Conservation (phyloP, 2,888 invertebrate genomes). For the Drosophila niveifrons region DNA sequence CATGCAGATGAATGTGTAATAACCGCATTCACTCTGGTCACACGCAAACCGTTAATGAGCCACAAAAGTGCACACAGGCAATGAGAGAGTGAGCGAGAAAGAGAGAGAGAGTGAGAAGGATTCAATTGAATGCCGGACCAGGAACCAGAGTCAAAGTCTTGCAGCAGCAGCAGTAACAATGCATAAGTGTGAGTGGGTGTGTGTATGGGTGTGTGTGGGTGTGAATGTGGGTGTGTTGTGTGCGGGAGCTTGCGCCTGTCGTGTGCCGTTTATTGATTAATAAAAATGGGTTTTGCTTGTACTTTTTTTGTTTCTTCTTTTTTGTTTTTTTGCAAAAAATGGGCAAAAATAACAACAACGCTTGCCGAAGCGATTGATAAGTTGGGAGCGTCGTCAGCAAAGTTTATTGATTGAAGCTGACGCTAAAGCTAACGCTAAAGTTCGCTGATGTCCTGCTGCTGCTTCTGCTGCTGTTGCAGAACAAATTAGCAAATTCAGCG, state of each 20-base stretch:
- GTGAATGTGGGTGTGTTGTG: slow-evolving; percentile 26
- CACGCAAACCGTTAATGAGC: slow-evolving; percentile 80
- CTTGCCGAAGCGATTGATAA: slow-evolving; percentile 26
- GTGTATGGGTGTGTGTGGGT: slow-evolving; percentile 3
- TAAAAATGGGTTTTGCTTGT: slow-evolving; percentile 42
- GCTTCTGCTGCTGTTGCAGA: slow-evolving; percentile 41
- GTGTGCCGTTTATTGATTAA: slow-evolving; percentile 75
- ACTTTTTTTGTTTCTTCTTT: background rate
- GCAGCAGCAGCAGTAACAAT: slow-evolving; percentile 33
- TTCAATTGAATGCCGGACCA: slow-evolving; percentile 21
- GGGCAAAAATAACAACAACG: slow-evolving; percentile 18
- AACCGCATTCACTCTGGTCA: slow-evolving; percentile 63
- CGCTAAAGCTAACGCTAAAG: slow-evolving; percentile 27
- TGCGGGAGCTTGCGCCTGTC: slow-evolving; percentile 48
- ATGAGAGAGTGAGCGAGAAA: slow-evolving; percentile 14
- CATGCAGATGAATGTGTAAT: slow-evolving; percentile 55
- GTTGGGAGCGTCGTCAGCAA: slow-evolving; percentile 45
- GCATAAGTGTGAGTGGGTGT: slow-evolving; percentile 3
- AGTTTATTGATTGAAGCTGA: slow-evolving; percentile 64
- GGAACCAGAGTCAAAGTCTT: slow-evolving; percentile 48
- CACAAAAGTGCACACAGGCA: slow-evolving; percentile 68
- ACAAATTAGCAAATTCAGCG: slow-evolving; percentile 67
- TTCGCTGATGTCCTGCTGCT: slow-evolving; percentile 51
- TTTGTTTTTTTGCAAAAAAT: slow-evolving; percentile 39
- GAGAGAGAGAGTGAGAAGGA: slow-evolving; percentile 14